Conservation (phyloP, 2,113 vertebrate species). For the Condylura cristata region DNA sequence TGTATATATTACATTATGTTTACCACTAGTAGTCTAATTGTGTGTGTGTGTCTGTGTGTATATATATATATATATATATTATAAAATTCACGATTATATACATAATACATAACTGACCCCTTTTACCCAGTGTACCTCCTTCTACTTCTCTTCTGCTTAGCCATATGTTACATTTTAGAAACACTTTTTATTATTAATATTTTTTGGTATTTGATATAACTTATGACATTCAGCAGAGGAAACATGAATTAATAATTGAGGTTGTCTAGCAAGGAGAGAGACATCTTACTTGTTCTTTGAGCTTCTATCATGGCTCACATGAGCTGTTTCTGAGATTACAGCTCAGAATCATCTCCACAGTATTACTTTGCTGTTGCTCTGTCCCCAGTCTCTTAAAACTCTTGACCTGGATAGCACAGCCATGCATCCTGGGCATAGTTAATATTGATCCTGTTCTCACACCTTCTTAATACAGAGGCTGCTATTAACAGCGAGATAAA, state of each 20-base stretch:
- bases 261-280: slow-evolving; percentile 5
- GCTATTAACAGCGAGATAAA: not conserved
- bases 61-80: too few relatives aligned
- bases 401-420: not conserved
- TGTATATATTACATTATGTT: too few relatives aligned
- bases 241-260: slow-evolving; percentile 21
- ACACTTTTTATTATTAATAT: not conserved
- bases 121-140: too few relatives aligned
- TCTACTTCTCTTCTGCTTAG: too few relatives aligned
- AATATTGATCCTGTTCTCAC: not conserved
- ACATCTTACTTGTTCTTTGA: not conserved
- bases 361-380: not conserved
- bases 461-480: not conserved
- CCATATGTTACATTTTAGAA: not conserved
- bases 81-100: too few relatives aligned
- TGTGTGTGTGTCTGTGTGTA: too few relatives aligned
- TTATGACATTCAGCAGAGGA: slow-evolving; percentile 23
- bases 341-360: not conserved
- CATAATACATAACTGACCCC: too few relatives aligned
- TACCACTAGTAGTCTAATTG: too few relatives aligned
- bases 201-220: not conserved
- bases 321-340: not conserved
- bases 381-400: not conserved
- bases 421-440: not conserved
- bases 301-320: not conserved